Percentiles rank a stretch among this genome's conserved stretches.
Evolutionary conservation across 2,113 vertebrate species (phyloP).

Genomic region (Tachysurus vachellii): DNA sequence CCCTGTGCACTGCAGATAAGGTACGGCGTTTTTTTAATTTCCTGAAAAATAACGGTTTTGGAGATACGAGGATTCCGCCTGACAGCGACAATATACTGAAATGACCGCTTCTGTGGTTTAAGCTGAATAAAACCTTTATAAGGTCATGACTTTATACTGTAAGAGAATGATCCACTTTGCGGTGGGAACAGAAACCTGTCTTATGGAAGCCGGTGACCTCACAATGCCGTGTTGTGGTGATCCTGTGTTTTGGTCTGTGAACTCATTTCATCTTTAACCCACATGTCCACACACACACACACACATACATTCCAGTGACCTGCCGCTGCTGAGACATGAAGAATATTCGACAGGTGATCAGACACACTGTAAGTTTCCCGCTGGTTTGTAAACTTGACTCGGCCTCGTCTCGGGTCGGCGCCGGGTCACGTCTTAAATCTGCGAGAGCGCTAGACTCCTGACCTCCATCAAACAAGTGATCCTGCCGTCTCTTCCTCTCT

Average conservation of each 20-base stretch:
- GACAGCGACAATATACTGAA: no score
- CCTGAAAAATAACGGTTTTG: no score
- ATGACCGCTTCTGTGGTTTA: neutral
- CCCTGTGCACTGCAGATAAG: no score
- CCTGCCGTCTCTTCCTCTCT: slow-evolving; percentile 23
- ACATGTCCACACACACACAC: neutral
- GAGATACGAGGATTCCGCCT: no score
- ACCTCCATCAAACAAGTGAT: slow-evolving; percentile 37
- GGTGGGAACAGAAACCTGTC: neutral
- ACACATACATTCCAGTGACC: neutral
- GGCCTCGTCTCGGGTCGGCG: slow-evolving; percentile 20
- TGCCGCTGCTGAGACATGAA: neutral
- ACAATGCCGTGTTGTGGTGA: neutral
- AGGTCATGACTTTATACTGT: neutral
- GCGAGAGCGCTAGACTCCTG: neutral
- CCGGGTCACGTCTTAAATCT: slow-evolving; percentile 17
- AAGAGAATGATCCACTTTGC: neutral
- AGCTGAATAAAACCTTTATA: neutral
- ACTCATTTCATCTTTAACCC: neutral
- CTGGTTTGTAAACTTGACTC: slow-evolving; percentile 9
- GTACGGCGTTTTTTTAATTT: no score
- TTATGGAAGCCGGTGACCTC: neutral
- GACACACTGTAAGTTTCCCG: neutral
- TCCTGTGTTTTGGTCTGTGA: neutral
- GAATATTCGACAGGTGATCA: slow-evolving; percentile 26